phyloP scores from a whole-genome alignment of 2,113 vertebrate genomes.

The Pyrgilauda ruficollis region DNA sequence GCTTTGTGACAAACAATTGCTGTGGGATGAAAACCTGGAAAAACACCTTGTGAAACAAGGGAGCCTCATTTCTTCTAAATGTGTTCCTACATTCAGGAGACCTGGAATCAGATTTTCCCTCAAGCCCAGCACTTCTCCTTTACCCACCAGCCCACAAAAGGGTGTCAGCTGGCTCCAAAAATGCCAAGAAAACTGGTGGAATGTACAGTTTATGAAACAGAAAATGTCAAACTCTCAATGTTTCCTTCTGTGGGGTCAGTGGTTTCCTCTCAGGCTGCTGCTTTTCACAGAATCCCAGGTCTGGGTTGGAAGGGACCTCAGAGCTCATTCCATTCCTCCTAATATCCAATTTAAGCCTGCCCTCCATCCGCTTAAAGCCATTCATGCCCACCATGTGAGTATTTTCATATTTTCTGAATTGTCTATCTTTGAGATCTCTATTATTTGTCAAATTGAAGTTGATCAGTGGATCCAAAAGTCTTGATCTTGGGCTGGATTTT shows the following conservation, averaged over 20 bases:
- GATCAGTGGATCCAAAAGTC: background rate
- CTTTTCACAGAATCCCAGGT: background rate
- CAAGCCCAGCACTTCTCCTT: background rate
- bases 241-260: background rate
- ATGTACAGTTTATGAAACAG: fast-evolving
- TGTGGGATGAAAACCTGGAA: background rate
- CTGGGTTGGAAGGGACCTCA: background rate
- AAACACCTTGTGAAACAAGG: background rate
- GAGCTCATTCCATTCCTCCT: background rate
- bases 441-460: background rate
- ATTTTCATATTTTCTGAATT: background rate
- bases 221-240: background rate
- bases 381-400: background rate
- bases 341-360: background rate
- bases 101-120: background rate
- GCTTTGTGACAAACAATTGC: background rate
- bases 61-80: background rate
- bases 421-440: background rate
- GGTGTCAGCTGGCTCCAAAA: background rate
- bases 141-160: background rate
- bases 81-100: background rate
- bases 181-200: background rate
- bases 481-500: background rate
- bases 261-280: background rate
- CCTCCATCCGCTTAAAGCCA: background rate